A percentile compares a stretch with the other conserved stretches of the same genome.
phyloP scores from a whole-genome alignment of 1,140 invertebrate genomes.

The Pseudomyrmex dendroicus region DNA sequence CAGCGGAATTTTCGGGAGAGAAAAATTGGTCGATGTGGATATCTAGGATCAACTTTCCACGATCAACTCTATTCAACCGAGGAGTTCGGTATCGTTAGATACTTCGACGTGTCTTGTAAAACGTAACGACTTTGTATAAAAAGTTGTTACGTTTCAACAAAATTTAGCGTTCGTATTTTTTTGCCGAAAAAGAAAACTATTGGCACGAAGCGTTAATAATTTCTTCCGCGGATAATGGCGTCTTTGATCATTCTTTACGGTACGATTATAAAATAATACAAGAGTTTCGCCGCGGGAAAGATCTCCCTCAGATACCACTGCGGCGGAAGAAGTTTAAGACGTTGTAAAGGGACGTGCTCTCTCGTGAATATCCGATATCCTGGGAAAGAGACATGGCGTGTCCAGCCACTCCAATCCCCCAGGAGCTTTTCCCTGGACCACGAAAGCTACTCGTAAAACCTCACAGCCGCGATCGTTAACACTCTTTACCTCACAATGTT shows the following conservation, averaged over 20 bases:
- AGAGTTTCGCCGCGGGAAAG: too few relatives aligned
- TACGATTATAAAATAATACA: neutral
- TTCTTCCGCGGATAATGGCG: too few relatives aligned
- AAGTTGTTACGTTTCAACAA: too few relatives aligned
- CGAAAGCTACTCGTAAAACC: slow-evolving; percentile 3
- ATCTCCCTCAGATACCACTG: neutral
- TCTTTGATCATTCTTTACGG: too few relatives aligned
- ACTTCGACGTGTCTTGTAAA: too few relatives aligned
- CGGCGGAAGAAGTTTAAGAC: slow-evolving; percentile 5
- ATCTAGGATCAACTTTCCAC: neutral
- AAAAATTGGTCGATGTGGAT: neutral
- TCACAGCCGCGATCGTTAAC: neutral
- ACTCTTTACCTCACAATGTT: neutral
- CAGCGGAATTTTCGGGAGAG: neutral
- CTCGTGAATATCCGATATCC: slow-evolving; percentile 9
- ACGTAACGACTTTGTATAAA: too few relatives aligned
- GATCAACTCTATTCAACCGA: too few relatives aligned
- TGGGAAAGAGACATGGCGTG: neutral
- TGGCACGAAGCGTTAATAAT: too few relatives aligned
- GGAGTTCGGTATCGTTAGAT: neutral
- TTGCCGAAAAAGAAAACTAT: too few relatives aligned
- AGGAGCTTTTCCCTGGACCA: neutral
- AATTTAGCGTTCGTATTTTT: too few relatives aligned
- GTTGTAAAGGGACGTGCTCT: neutral
- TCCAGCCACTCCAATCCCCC: neutral